These are phyloP conservation scores for Lithosia quadra DNA, from an alignment of 2,888 invertebrate genomes.

Conservation along the genomic window DNA sequence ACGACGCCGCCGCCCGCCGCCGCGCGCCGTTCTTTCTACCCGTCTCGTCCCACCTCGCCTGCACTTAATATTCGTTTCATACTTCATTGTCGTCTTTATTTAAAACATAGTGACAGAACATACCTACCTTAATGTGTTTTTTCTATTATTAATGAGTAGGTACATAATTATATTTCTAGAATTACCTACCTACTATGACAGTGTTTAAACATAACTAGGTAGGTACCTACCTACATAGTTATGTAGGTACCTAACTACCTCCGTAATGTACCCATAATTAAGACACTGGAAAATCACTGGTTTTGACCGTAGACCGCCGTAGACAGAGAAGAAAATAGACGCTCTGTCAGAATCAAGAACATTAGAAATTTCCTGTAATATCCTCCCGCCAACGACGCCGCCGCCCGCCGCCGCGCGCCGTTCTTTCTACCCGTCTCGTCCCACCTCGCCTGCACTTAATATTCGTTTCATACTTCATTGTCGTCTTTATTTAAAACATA, in stretches of 20 bases:
- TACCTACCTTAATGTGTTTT: neutral
- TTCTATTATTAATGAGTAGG: neutral
- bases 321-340: too few relatives aligned
- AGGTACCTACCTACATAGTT: too few relatives aligned
- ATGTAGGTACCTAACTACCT: too few relatives aligned
- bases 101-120: neutral
- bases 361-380: too few relatives aligned
- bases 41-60: slow-evolving; percentile 23
- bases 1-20: slow-evolving; percentile 57
- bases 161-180: too few relatives aligned
- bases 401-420: slow-evolving; percentile 28
- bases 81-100: slow-evolving; percentile 2
- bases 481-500: neutral
- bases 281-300: too few relatives aligned
- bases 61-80: slow-evolving; percentile 5
- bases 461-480: slow-evolving; percentile 2
- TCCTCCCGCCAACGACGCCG: slow-evolving; percentile 52
- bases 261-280: too few relatives aligned
- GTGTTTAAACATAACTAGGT: too few relatives aligned
- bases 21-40: slow-evolving; percentile 33
- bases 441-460: slow-evolving; percentile 11
- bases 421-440: slow-evolving; percentile 36
- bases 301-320: too few relatives aligned
- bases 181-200: too few relatives aligned
- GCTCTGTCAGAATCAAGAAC: too few relatives aligned